Conservation (phyloP, 1,140 invertebrate genomes). For the Homarus americanus region DNA sequence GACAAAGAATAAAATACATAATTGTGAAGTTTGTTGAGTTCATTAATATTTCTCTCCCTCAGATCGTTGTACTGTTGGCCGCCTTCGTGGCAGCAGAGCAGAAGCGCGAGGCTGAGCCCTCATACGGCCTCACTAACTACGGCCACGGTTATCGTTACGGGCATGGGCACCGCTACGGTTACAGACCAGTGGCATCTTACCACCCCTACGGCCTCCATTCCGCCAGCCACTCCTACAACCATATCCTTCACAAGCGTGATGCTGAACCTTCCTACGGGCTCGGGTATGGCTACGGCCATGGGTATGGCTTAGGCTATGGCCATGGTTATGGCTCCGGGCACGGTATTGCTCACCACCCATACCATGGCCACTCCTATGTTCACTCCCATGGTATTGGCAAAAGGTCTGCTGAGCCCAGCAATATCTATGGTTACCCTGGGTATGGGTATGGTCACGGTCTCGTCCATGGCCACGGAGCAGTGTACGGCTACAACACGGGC, state of each 20-base stretch:
- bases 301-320: no score
- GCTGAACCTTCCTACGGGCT: not conserved
- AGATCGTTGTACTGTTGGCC: not conserved
- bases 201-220: not conserved
- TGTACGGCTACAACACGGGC: not conserved
- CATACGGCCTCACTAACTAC: not conserved
- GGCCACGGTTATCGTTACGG: not conserved
- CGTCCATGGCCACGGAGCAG: not conserved
- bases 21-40: no score
- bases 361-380: not conserved
- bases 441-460: not conserved
- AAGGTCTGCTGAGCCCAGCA: not conserved
- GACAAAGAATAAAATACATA: no score
- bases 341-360: not conserved
- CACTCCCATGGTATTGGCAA: not conserved
- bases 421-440: not conserved
- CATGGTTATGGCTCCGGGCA: no score
- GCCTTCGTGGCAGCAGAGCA: not conserved
- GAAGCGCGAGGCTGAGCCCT: not conserved
- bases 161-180: not conserved
- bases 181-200: not conserved
- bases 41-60: no score
- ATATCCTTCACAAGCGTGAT: not conserved
- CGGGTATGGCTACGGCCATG: not conserved
- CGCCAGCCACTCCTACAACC: no score